Evolutionary conservation across 2,113 vertebrate genomes (phyloP), one percentile per base, ranked within the genome.

Genomic region (Callionymus lyra): DNA sequence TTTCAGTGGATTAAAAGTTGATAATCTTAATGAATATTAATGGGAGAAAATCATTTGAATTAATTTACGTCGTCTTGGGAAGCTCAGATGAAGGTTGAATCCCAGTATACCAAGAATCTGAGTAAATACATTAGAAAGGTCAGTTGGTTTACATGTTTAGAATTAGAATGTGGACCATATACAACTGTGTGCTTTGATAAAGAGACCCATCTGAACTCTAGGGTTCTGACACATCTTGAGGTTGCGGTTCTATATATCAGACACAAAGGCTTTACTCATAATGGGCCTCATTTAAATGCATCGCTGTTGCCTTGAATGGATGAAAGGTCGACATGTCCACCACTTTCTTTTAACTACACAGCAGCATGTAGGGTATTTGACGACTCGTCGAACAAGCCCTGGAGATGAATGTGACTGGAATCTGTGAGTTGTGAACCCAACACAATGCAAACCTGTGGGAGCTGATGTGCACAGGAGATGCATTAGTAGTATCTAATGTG

Each of bases 371-470:
- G 51, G 61, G 50, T 54, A 63, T 67, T 58, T 63, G 56, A 53
- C 44, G 53, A 52, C 50, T 56, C 39, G 37, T 49, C 63, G 41
- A 63, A 65, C 37, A 61, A 47, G 39, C 51, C 68, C 65, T 31
- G 21, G 16, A 63, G 55, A 45, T 64, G 54, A 64, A 48, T 59
- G 69, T 70, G 70, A 68, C 50, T 60, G 44, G 49, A 72, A 48
- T 70, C 62, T 59, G 31, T 49, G 53, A 67, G 60, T 45, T 68
- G 47, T 66, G 56, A 71, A 59, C 51, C 57, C 47, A 66, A 52
- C 51, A 62, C 51, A 69, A 55, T 35, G 50, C 47, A 65, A 55
- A 64, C 61, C 54, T 62, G 38, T 41, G 66, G 63, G 58, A 70
- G 41, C 47, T 43, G 53, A 48, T 53, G 37, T 41, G 56, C 53